A percentile compares a stretch with the other conserved stretches of the same genome.
Evolutionary conservation across 2,113 vertebrate species (phyloP).

Genomic region (Barbus barbus): DNA sequence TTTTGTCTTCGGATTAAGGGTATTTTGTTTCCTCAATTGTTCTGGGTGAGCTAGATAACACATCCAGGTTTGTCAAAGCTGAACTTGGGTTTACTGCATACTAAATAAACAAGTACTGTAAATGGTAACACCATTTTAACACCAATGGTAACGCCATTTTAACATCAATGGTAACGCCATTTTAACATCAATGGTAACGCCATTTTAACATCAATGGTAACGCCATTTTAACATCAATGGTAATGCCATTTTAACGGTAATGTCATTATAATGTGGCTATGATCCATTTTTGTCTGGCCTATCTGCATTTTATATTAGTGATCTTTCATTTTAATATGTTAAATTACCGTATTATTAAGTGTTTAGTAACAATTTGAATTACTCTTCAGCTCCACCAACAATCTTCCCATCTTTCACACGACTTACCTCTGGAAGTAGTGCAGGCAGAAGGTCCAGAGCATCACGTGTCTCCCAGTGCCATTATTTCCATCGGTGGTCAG

Average conservation of each 20-base stretch:
- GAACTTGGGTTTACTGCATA: neutral
- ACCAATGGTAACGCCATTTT: no score
- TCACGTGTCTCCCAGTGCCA: conserved; percentile 66
- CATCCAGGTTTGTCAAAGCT: conserved; percentile 18
- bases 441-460: conserved; percentile 79
- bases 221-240: no score
- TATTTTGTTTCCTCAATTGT: neutral
- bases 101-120: neutral
- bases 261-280: neutral
- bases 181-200: no score
- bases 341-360: neutral
- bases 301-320: neutral
- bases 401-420: neutral
- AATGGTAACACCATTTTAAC: no score
- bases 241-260: no score
- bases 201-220: no score
- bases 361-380: neutral
- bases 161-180: no score
- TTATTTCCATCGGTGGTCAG: conserved; percentile 64
- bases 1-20: conserved; percentile 30
- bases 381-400: neutral
- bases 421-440: conserved; percentile 87
- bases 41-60: neutral
- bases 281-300: neutral
- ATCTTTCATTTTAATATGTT: neutral